Evolutionary conservation across 2,888 invertebrate species (phyloP).

Genomic region (Pyrrhosoma nymphula): DNA sequence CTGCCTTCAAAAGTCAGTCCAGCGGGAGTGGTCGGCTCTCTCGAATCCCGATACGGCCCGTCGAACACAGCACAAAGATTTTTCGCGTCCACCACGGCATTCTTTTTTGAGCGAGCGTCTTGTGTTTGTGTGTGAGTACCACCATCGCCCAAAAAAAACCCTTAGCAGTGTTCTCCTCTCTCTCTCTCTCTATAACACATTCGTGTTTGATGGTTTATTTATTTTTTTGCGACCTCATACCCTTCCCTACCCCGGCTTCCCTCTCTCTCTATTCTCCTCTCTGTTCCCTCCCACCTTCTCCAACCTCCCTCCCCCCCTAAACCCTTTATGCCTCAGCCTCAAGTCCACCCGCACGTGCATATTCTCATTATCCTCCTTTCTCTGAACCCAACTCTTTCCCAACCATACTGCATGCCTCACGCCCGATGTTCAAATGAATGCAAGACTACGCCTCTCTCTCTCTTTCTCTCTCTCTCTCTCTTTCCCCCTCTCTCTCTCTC

Average conservation of each 20-base stretch:
- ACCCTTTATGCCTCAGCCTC: not conserved
- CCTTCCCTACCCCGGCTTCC: not conserved
- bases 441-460: not conserved
- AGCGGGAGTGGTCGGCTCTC: not conserved
- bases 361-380: conserved; percentile 17
- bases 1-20: not conserved
- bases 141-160: too few relatives aligned
- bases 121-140: too few relatives aligned
- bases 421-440: conserved; percentile 10
- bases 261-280: not conserved
- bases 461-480: not conserved
- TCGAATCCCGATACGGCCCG: too few relatives aligned
- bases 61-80: too few relatives aligned
- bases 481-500: not conserved
- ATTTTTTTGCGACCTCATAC: not conserved
- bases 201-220: not conserved
- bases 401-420: not conserved
- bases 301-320: not conserved
- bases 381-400: not conserved
- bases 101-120: too few relatives aligned
- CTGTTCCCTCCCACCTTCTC: conserved; percentile 20
- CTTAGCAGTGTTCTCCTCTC: too few relatives aligned
- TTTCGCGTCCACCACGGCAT: too few relatives aligned
- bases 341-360: not conserved
- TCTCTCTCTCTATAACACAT: not conserved